phyloP scores from a whole-genome alignment of 1,140 invertebrate species.

The Drosophila serrata region DNA sequence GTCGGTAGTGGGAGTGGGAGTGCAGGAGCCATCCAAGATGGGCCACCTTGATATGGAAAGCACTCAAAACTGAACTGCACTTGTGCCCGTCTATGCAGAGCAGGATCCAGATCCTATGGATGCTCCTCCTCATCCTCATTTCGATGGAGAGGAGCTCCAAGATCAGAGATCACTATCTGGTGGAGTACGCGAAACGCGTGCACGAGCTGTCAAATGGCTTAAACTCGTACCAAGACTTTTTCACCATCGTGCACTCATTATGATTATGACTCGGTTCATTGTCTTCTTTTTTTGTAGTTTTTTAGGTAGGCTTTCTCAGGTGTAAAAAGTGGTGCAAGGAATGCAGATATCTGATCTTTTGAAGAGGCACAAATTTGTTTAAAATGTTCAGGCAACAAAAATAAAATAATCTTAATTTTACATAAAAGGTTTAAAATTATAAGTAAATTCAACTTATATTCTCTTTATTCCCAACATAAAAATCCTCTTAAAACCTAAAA shows the following conservation, averaged over 20 bases:
- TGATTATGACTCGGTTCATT: conserved; percentile 70
- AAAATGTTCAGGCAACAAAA: background rate
- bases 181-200: conserved; percentile 74
- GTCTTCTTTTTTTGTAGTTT: background rate
- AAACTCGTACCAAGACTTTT: conserved; percentile 38
- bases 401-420: no score
- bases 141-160: conserved; percentile 2
- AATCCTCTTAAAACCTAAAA: background rate
- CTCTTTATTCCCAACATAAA: background rate
- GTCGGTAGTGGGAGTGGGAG: conserved; percentile 36
- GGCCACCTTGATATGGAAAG: conserved; percentile 73
- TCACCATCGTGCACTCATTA: conserved; percentile 76
- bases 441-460: background rate
- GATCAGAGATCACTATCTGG: conserved; percentile 58
- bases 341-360: conserved; percentile 19
- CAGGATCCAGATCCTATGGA: conserved; percentile 36
- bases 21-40: conserved; percentile 49
- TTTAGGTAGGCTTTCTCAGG: conserved; percentile 2
- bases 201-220: conserved; percentile 76
- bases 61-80: conserved; percentile 74
- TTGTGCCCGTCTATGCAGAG: conserved; percentile 70
- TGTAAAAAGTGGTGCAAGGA: conserved; percentile 61
- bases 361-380: conserved; percentile 6
- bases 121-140: conserved; percentile 2
- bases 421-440: background rate